These are phyloP conservation scores for Limenitis camilla DNA, from an alignment of 2,888 invertebrate genomes.

Conservation along the genomic window DNA sequence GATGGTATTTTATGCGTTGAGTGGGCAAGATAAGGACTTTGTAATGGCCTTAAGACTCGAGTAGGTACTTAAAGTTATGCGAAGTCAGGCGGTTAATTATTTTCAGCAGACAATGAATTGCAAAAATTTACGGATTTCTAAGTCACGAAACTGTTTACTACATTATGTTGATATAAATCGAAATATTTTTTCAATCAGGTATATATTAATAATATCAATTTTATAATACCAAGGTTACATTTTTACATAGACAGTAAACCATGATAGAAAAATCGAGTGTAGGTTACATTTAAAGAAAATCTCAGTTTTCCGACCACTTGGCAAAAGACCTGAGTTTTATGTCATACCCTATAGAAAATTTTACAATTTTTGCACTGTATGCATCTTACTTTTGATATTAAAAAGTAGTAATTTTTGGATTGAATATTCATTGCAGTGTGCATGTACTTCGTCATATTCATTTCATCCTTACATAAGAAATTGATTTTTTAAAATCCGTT, in stretches of 20 bases:
- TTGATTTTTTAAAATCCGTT: background rate
- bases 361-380: background rate
- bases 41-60: constrained; percentile 10
- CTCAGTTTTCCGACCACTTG: background rate
- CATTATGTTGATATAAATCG: background rate
- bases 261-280: background rate
- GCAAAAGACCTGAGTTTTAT: background rate
- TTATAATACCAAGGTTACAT: no score
- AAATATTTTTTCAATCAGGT: no score
- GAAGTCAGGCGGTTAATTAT: constrained; percentile 69
- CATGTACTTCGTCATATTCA: constrained; percentile 6
- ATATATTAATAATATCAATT: no score
- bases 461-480: constrained; percentile 4
- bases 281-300: background rate
- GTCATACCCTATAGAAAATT: background rate
- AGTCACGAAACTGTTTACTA: background rate
- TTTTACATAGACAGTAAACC: no score
- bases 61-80: constrained; percentile 29
- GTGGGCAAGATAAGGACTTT: constrained; percentile 5
- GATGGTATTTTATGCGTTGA: constrained; percentile 1
- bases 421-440: constrained; percentile 4
- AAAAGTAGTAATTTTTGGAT: background rate
- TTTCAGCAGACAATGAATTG: constrained; percentile 62
- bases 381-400: constrained; percentile 1
- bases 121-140: constrained; percentile 26